Evolutionary conservation across 1,140 invertebrate genomes (phyloP).

Genomic region (Drosophila sulfurigaster): DNA sequence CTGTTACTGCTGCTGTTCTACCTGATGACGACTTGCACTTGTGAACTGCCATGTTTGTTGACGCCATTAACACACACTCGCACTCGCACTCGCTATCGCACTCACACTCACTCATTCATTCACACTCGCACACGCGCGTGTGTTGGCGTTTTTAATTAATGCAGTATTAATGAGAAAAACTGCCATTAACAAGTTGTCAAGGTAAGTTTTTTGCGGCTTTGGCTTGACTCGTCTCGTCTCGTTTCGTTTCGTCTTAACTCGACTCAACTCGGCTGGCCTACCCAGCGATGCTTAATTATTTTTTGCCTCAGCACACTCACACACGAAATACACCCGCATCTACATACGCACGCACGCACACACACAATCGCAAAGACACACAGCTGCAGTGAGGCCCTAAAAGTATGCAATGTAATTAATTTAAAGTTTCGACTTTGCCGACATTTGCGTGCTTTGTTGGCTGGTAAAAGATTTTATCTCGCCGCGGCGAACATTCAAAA

Average conservation of each 20-base stretch:
- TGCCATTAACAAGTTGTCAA: conserved; percentile 90
- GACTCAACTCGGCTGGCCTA: conserved; percentile 8
- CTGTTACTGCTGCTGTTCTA: conserved; percentile 21
- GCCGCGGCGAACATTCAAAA: conserved; percentile 57
- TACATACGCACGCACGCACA: conserved; percentile 22
- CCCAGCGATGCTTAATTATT: conserved; percentile 69
- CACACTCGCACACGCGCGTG: conserved; percentile 36
- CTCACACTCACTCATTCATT: conserved; percentile 19
- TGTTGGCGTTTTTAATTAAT: conserved; percentile 87
- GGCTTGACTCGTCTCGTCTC: conserved; percentile 5
- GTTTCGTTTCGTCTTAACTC: background rate
- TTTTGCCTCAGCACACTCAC: conserved; percentile 55
- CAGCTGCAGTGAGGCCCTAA: conserved; percentile 4
- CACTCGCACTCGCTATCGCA: conserved; percentile 19
- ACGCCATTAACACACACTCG: conserved; percentile 85
- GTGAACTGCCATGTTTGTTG: conserved; percentile 67
- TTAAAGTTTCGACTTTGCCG: conserved; percentile 62
- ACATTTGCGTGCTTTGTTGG: conserved; percentile 60
- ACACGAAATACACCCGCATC: conserved; percentile 5
- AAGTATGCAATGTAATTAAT: conserved; percentile 64
- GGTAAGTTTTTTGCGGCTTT: conserved; percentile 84
- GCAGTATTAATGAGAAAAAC: conserved; percentile 91
- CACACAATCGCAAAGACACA: conserved; percentile 10
- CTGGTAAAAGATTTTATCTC: conserved; percentile 64
- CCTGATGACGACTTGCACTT: conserved; percentile 53